Evolutionary conservation across 2,797 vertebrate genomes (phyloP), one percentile per base, ranked within the genome.

Genomic region (Falco concolor): DNA sequence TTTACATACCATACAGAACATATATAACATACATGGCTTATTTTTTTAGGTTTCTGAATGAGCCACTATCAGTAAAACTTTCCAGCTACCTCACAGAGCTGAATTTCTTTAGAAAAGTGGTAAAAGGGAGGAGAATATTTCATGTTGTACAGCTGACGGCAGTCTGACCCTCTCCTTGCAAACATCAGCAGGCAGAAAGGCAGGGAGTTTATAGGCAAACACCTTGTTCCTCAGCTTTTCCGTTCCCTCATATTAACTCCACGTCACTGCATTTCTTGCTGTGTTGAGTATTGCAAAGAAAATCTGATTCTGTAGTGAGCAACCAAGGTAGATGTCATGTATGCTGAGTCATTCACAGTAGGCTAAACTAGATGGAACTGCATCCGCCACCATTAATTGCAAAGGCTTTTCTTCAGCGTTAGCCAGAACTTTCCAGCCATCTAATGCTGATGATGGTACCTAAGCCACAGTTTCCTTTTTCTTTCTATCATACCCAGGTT

Each of bases 301-400:
- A 92, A 68, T 47, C 30, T 44, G 19, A 54, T 21, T 57, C 25
- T 49, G 2, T 1, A 63, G 36, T 0, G 3, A 88, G n/a, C 23
- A 74, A 20, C 24, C 28, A 40, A 52, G 59, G 44, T 12, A 67
- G 64, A 52, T 0, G 0, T 32, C 0, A 0, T 1, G 23, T 17
- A 22, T 5, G 24, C 22, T 1, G 14, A 80, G 28, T 34, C 49
- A 45, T 12, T 49, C 44, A 24, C 36, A 57, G 77, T 10, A 45
- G 44, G 49, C 45, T 44, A 44, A 70, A 63, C 32, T 2, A 47
- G 47, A 45, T 40, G 74, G 64, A 85, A 21, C 79, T 64, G 40
- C 50, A 53, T 16, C 21, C 20, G 49, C 22, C 1, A 1, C 24
- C 32, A 4, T 11, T 45, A 56, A 76, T 19, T 36, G 45, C 9